These are phyloP conservation scores for Glareola pratincola DNA, from an alignment of 2,113 vertebrate genomes.

Conservation along the genomic window DNA sequence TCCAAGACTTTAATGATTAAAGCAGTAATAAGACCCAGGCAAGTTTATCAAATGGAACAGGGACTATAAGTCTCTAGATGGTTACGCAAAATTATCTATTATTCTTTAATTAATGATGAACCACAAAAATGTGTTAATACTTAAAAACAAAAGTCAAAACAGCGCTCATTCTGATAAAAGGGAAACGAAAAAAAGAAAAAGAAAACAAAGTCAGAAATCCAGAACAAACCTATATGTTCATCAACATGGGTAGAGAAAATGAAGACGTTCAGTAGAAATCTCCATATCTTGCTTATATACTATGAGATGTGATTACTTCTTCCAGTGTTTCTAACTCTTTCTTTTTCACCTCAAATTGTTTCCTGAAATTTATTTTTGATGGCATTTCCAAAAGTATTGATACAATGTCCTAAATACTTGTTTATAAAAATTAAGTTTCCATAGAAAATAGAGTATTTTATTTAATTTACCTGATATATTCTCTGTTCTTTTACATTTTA, in stretches of 20 bases:
- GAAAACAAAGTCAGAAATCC: not conserved
- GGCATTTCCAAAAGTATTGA: not conserved
- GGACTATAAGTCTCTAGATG: not conserved
- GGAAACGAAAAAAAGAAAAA: not conserved
- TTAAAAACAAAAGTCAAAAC: not conserved
- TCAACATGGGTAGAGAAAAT: not conserved
- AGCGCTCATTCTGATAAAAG: not conserved
- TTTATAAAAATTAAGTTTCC: not conserved
- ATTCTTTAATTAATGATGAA: not conserved
- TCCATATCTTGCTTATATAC: not conserved
- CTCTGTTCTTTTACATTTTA: not conserved
- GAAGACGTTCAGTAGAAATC: not conserved
- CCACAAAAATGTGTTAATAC: not conserved
- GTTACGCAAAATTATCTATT: not conserved
- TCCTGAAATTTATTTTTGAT: not conserved
- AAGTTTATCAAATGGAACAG: not conserved
- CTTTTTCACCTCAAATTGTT: not conserved
- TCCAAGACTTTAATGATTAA: not conserved
- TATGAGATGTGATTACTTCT: not conserved
- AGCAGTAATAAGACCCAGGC: not conserved
- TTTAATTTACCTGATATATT: not conserved
- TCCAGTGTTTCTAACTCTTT: not conserved
- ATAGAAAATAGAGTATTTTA: not conserved
- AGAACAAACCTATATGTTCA: not conserved
- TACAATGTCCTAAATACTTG: not conserved